Evolutionary conservation across 2,888 invertebrate species (phyloP), one percentile per base, ranked within the genome.

Genomic region (Sinohyriopsis cumingii): DNA sequence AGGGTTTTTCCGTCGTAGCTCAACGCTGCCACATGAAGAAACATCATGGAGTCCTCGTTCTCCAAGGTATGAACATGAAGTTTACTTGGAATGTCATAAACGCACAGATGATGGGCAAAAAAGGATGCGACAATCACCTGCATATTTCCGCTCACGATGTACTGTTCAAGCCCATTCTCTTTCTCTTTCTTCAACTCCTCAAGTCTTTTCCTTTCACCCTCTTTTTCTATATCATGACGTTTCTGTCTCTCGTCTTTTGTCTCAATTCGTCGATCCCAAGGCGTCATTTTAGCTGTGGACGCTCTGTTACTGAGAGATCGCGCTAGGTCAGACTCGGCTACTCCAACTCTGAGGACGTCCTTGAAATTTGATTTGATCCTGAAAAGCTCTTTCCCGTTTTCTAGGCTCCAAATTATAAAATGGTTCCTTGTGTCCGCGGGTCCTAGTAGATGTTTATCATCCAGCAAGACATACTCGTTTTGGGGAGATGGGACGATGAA

Each of bases 91-190:
- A 89, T 79, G 68, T 89, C 87, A 68, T 89, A 88, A 20, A 89
- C 88, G 67, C 86, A 87, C 68, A 89, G 65, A 72, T 88, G 88
- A 73, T 89, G 89, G 7, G 87, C 88, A 72, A 86, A 88, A 77
- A 84, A 88, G 0, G 89, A 87, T 3, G 88, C 88, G 12, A 89
- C 86, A 28, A 89, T 80, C 6, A 82, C 83, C 33, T 81, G 82
- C 59, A 82, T 75, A 72, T 89, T 85, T 22, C 82, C 85, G 69
- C 88, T 87, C 9, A 89, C 79, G 7, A 88, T 73, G 69, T 84
- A 89, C 73, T 85, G 85, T 61, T 89, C 89, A 15, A 89, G 82
- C 24, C 77, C 80, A 78, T 89, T 89, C 15, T 87, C 84, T 71
- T 85, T 88, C 70, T 89, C 89, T 59, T 80, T 82, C 53, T 77